Evolutionary conservation across 2,113 vertebrate genomes (phyloP).

Genomic region (Guaruba guarouba): DNA sequence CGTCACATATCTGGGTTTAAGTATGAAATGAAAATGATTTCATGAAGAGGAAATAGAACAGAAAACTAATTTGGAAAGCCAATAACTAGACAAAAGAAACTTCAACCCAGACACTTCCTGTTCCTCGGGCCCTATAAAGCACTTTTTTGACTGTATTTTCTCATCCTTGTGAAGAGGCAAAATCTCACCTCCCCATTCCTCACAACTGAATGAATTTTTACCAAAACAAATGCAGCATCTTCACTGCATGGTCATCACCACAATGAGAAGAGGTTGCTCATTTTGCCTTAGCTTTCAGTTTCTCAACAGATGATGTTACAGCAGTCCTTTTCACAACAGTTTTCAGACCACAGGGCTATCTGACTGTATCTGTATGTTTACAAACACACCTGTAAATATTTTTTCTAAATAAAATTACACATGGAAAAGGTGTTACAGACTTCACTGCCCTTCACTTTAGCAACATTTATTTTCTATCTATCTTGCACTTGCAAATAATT

Average conservation of each 20-base stretch:
- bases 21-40: not conserved
- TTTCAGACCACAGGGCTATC: not conserved
- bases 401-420: not conserved
- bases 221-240: not conserved
- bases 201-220: not conserved
- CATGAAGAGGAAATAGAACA: not conserved
- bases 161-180: not conserved
- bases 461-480: not conserved
- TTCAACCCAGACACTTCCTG: not conserved
- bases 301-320: not conserved
- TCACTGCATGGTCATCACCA: not conserved
- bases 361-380: not conserved
- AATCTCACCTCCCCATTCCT: not conserved
- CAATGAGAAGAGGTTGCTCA: not conserved
- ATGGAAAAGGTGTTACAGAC: not conserved
- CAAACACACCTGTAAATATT: not conserved
- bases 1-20: not conserved
- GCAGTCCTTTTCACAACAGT: not conserved
- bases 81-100: not conserved
- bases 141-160: not conserved
- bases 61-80: not conserved
- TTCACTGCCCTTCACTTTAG: not conserved
- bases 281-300: not conserved
- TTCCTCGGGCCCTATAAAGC: not conserved
- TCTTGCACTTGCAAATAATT: not conserved